Evolutionary conservation across 2,113 vertebrate species (phyloP).

Genomic region (Chlorocebus sabaeus): DNA sequence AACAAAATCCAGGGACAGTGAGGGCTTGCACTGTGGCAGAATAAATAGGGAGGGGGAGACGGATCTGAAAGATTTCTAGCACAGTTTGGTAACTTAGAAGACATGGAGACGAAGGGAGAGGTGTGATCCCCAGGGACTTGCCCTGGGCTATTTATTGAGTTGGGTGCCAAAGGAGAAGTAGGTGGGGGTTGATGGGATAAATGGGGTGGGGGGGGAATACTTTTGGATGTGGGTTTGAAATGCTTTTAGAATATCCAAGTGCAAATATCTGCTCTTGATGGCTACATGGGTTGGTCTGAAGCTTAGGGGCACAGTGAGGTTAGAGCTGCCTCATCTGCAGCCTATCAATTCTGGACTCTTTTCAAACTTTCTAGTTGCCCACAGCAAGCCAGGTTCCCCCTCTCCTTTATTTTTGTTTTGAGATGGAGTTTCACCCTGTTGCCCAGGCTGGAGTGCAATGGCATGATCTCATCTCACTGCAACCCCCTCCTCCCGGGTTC

Average conservation of each 20-base stretch:
- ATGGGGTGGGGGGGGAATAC: background rate
- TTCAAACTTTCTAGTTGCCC: background rate
- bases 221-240: background rate
- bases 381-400: background rate
- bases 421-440: too few species aligned
- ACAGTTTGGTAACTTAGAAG: background rate
- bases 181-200: too few species aligned
- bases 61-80: background rate
- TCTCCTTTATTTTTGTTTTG: too few species aligned
- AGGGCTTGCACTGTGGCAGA: background rate
- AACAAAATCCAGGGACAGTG: background rate
- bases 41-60: background rate
- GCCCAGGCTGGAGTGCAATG: too few species aligned
- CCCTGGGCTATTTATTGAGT: background rate
- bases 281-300: background rate
- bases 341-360: background rate
- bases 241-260: background rate
- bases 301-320: background rate
- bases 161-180: background rate
- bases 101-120: background rate
- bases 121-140: background rate
- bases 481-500: too few species aligned
- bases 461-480: too few species aligned
- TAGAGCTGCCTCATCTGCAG: background rate
- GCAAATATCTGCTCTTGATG: background rate